phyloP scores from a whole-genome alignment of 1,140 invertebrate genomes.

The Drosophila aff. region DNA sequence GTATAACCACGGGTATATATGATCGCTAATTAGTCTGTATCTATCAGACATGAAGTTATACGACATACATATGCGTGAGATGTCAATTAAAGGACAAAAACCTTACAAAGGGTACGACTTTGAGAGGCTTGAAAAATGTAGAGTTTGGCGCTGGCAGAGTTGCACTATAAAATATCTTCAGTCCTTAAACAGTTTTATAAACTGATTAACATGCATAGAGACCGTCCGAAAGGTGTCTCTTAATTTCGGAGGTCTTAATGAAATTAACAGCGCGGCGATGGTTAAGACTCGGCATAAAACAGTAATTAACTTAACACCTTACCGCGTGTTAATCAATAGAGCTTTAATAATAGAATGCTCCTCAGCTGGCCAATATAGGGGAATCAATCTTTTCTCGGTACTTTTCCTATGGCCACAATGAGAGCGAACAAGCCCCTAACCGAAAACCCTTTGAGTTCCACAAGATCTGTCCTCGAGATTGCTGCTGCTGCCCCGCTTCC shows the following conservation, averaged over 20 bases:
- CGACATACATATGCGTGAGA: constrained; percentile 27
- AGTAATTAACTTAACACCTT: constrained; percentile 73
- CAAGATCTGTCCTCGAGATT: constrained; percentile 36
- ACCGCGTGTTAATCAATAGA: constrained; percentile 51
- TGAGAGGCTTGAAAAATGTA: not conserved
- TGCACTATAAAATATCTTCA: not conserved
- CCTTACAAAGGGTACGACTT: constrained; percentile 3
- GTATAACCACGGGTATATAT: constrained; percentile 29
- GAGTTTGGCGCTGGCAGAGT: not conserved
- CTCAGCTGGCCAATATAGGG: constrained; percentile 11
- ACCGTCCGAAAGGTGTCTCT: not conserved
- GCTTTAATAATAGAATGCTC: constrained; percentile 49
- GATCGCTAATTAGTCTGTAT: constrained; percentile 53
- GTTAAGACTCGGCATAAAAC: constrained; percentile 27
- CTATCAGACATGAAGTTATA: constrained; percentile 28
- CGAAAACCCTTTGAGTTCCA: constrained; percentile 13
- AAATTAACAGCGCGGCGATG: constrained; percentile 43
- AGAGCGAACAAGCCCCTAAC: constrained; percentile 30
- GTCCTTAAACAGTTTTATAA: constrained; percentile 42
- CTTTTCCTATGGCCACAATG: constrained; percentile 38
- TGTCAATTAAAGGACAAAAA: constrained; percentile 32
- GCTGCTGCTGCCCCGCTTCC: not conserved
- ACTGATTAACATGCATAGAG: constrained; percentile 22
- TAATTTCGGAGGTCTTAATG: constrained; percentile 27
- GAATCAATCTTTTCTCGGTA: constrained; percentile 28